Evolutionary conservation across 1,140 invertebrate genomes (phyloP).

Genomic region (Theocolax elegans): DNA sequence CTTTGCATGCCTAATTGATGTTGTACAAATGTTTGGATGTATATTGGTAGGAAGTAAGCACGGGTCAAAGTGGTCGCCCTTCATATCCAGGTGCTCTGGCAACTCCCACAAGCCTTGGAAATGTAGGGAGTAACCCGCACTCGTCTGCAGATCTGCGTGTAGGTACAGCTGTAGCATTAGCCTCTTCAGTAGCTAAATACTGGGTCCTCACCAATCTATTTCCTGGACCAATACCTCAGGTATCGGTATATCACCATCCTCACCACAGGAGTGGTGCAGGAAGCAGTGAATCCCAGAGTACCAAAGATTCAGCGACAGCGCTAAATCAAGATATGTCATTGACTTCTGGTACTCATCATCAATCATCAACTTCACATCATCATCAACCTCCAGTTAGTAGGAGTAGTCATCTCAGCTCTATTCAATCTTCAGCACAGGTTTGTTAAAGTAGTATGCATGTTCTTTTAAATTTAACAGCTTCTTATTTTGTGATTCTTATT

Average conservation of each 20-base stretch:
- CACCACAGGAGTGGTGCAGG: constrained; percentile 53
- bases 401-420: constrained; percentile 59
- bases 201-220: constrained; percentile 69
- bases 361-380: constrained; percentile 58
- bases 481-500: not conserved
- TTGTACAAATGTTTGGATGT: constrained; percentile 67
- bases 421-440: constrained; percentile 63
- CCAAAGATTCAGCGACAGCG: constrained; percentile 56
- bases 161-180: constrained; percentile 68
- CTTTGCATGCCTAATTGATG: constrained; percentile 64
- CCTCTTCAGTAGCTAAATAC: constrained; percentile 69
- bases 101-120: constrained; percentile 60
- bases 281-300: constrained; percentile 34
- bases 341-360: constrained; percentile 57
- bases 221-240: constrained; percentile 68
- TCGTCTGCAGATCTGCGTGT: constrained; percentile 65
- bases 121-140: constrained; percentile 62
- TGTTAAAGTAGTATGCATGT: constrained; percentile 54
- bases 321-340: constrained; percentile 63
- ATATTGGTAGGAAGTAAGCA: constrained; percentile 67
- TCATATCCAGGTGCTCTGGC: constrained; percentile 63
- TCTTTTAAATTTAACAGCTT: constrained; percentile 12
- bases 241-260: constrained; percentile 64
- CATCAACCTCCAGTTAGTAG: constrained; percentile 61
- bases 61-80: constrained; percentile 64